phyloP scores from a whole-genome alignment of 1,140 invertebrate genomes.

The Trachelipus rathkii region DNA sequence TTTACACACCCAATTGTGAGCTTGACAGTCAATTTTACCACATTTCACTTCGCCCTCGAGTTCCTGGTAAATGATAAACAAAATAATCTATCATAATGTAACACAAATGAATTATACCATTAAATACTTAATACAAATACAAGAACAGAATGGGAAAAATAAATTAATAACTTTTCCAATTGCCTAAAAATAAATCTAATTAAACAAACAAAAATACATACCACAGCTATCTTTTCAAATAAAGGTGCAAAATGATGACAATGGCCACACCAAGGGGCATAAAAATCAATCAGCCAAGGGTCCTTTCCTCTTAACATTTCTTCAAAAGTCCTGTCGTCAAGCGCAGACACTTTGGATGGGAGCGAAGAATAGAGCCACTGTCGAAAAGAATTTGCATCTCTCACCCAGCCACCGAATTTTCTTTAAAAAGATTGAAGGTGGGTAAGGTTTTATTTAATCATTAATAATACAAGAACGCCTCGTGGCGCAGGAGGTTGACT shows the following conservation, averaged over 20 bases:
- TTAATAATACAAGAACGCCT: neutral
- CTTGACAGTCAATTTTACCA: slow-evolving; percentile 60
- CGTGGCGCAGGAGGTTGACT: too few species aligned
- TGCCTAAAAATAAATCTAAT: neutral
- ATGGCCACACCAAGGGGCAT: slow-evolving; percentile 70
- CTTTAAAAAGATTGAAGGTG: slow-evolving; percentile 50
- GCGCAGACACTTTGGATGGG: slow-evolving; percentile 54
- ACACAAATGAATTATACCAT: too few species aligned
- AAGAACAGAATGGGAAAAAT: neutral
- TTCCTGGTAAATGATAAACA: slow-evolving; percentile 49
- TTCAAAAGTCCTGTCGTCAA: slow-evolving; percentile 51
- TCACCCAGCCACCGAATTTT: slow-evolving; percentile 59
- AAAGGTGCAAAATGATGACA: slow-evolving; percentile 67
- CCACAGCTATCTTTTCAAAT: slow-evolving; percentile 62
- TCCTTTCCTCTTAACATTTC: slow-evolving; percentile 50
- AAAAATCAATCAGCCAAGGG: slow-evolving; percentile 68
- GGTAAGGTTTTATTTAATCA: neutral
- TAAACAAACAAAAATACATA: slow-evolving; percentile 49
- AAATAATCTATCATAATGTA: too few species aligned
- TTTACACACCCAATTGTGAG: slow-evolving; percentile 52
- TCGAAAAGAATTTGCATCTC: slow-evolving; percentile 59
- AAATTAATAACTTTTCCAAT: neutral
- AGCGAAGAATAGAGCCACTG: slow-evolving; percentile 61
- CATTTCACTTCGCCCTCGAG: slow-evolving; percentile 55
- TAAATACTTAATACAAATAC: too few species aligned